phyloP scores from a whole-genome alignment of 2,888 invertebrate species.

The Eustalomyia histrio region DNA sequence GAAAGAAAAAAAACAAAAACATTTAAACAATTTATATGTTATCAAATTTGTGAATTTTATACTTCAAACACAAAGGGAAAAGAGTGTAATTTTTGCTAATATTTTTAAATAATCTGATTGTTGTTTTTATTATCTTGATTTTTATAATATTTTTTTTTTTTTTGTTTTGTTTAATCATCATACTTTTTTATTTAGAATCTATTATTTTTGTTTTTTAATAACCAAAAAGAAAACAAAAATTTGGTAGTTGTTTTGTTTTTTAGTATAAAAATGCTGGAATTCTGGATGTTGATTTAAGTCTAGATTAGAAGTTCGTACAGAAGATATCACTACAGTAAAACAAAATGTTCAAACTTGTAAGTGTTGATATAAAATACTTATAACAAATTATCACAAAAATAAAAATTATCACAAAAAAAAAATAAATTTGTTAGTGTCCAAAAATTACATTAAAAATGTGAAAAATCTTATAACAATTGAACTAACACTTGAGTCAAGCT shows the following conservation, averaged over 20 bases:
- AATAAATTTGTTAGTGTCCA: too few species aligned
- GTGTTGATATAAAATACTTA: conserved; percentile 34
- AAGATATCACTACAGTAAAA: conserved; percentile 50
- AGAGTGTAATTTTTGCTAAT: conserved; percentile 69
- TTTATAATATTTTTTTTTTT: too few species aligned
- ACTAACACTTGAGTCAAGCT: too few species aligned
- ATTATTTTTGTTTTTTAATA: conserved; percentile 40
- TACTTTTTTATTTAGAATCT: conserved; percentile 51
- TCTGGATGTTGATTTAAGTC: conserved; percentile 64
- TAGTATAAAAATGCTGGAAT: conserved; percentile 72
- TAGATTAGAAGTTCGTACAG: conserved; percentile 62
- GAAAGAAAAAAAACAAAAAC: conserved; percentile 20
- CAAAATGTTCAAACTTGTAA: conserved; percentile 72
- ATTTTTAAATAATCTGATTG: conserved; percentile 32
- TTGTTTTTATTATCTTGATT: conserved; percentile 19
- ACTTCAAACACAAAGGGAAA: conserved; percentile 16
- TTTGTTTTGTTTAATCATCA: conserved; percentile 31
- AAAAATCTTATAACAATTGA: too few species aligned
- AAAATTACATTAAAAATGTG: too few species aligned
- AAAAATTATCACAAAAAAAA: too few species aligned
- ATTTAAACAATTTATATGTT: conserved; percentile 2
- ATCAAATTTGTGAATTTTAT: neutral
- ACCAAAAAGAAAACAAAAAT: conserved; percentile 13
- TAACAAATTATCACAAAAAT: neutral
- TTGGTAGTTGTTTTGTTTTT: conserved; percentile 42